Evolutionary conservation across 1,140 invertebrate genomes (phyloP), one percentile per base, ranked within the genome.

Genomic region (Diorhabda sublineata): DNA sequence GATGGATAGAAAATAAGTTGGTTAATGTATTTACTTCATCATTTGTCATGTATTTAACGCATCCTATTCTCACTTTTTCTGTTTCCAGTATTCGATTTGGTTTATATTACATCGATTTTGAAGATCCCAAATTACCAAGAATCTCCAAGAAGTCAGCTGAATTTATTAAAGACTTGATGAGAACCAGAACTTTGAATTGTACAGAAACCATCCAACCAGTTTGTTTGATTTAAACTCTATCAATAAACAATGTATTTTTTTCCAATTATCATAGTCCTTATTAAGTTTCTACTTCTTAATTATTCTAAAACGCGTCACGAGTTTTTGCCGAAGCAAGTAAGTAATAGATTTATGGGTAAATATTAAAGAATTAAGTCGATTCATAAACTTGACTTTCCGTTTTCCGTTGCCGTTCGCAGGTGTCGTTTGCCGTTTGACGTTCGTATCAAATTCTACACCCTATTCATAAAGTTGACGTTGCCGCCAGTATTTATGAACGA

Each of bases 51-150:
- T 52, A 3, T 52, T 52, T 8, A 52, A 52, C n/a, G 6, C 6
- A 4, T 8, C 6, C 2, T 3, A 52, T 8, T 52, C n/a, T 52
- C 6, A 52, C 42, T 4, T 64, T 41, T 72, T 74, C 78, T 84
- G 26, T 26, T 26, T 26, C 26, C 26, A 70, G 81, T 88, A 87
- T 4, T 82, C 87, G 60, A 26, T 69, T 52, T 45, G 63, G 62
- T 59, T 58, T 42, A 44, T 58, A 63, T 45, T 8, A 70, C 26
- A 9, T 65, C 52, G 61, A 66, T 8, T 66, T 66, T 11, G n/a
- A 66, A 11, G 43, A 52, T 57, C 42, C 57, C 7, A 66, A 66
- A 26, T 59, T 56, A 59, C 58, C 65, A 3, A 66, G 65, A 59
- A 42, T 41, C 3, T 8, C 56, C 5, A 66, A 66, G 43, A 7